Percentiles rank a stretch among this genome's conserved stretches.
These are phyloP conservation scores for Ectemnius cavifrons DNA, from an alignment of 2,888 invertebrate genomes.

Conservation along the genomic window DNA sequence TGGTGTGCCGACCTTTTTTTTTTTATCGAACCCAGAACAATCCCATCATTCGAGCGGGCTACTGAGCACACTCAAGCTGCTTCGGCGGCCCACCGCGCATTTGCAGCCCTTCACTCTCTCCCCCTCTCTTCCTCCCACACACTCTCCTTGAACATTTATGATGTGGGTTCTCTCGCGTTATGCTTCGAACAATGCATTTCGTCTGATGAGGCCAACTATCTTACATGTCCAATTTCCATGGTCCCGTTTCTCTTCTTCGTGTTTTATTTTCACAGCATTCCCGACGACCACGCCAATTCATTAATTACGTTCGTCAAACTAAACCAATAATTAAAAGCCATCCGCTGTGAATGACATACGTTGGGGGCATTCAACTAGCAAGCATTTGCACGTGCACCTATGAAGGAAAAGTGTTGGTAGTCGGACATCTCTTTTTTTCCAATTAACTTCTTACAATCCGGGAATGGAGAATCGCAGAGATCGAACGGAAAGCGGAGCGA, in stretches of 20 bases:
- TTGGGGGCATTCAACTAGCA: too few species aligned
- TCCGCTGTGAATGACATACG: not conserved
- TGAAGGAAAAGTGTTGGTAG: too few species aligned
- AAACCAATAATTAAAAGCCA: not conserved
- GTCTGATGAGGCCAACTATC: too few species aligned
- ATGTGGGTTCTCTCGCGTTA: slow-evolving; percentile 1
- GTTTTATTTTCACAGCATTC: too few species aligned
- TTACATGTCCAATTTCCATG: too few species aligned
- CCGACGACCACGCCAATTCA: not conserved
- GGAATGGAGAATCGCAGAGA: too few species aligned
- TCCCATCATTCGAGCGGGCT: slow-evolving; percentile 38
- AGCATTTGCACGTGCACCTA: too few species aligned
- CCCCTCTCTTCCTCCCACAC: not conserved
- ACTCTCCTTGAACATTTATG: not conserved
- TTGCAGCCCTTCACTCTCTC: slow-evolving; percentile 2
- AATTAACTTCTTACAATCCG: too few species aligned
- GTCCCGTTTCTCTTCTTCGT: too few species aligned
- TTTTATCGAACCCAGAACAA: slow-evolving; percentile 36
- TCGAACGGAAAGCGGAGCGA: too few species aligned
- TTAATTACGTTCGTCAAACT: not conserved
- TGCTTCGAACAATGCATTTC: too few species aligned
- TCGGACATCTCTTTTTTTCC: too few species aligned
- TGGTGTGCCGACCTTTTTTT: slow-evolving; percentile 20
- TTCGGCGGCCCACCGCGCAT: slow-evolving; percentile 3
- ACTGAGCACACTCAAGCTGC: slow-evolving; percentile 31